Evolutionary conservation across 2,888 invertebrate species (phyloP).

Genomic region (Apodemia mormo): DNA sequence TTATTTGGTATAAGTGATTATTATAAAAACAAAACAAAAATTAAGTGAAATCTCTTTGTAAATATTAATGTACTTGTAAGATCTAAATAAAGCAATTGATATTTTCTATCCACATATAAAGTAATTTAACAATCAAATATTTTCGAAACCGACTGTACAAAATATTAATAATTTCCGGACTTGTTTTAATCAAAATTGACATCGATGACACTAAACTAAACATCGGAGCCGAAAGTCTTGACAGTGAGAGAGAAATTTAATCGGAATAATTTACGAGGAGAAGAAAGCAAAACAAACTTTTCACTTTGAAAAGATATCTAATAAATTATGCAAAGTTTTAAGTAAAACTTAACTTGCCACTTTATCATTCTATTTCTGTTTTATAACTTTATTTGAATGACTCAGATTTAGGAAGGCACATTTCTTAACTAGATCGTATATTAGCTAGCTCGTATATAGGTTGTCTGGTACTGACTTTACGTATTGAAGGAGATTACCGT

Average conservation of each 20-base stretch:
- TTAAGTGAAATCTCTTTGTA: too few species aligned
- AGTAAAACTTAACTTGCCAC: slow-evolving; percentile 9
- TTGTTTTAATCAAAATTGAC: slow-evolving; percentile 8
- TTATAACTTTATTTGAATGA: neutral
- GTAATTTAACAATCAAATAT: too few species aligned
- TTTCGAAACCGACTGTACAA: neutral
- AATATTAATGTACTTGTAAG: too few species aligned
- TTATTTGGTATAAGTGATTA: too few species aligned
- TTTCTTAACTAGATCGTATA: too few species aligned
- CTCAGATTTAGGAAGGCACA: neutral
- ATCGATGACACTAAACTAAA: slow-evolving; percentile 11
- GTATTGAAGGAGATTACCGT: too few species aligned
- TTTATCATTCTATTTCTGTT: neutral
- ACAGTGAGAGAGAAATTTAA: neutral
- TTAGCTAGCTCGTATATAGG: too few species aligned
- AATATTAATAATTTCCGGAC: neutral
- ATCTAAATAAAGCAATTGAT: too few species aligned
- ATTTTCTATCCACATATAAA: too few species aligned
- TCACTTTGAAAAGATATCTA: neutral
- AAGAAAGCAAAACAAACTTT: slow-evolving; percentile 3
- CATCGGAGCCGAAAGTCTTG: neutral
- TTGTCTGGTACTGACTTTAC: too few species aligned
- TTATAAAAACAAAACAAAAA: too few species aligned
- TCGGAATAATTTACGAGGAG: neutral
- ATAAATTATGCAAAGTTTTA: slow-evolving; percentile 4